Evolutionary conservation across 2,797 vertebrate genomes (phyloP).

Genomic region (Acanthurus tractus): DNA sequence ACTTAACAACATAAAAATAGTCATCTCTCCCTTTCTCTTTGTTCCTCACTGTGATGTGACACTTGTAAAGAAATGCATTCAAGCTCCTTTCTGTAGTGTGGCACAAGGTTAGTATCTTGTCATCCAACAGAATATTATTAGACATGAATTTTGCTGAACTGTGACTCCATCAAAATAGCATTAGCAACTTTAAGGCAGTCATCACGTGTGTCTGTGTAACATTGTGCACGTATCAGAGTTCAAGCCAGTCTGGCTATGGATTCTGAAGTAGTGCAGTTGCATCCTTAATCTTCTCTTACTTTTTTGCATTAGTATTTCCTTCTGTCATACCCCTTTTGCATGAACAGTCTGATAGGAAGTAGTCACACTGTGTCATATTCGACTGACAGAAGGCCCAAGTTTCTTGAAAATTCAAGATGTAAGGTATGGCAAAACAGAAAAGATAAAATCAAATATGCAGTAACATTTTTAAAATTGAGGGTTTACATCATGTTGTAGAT

Average conservation of each 20-base stretch:
- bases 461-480: not conserved
- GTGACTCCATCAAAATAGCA: conserved; percentile 63
- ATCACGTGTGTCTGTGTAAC: not conserved
- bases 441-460: too few species aligned
- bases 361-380: not conserved
- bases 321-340: not conserved
- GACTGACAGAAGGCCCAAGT: not conserved
- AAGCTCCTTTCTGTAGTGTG: conserved; percentile 41
- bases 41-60: conserved; percentile 26
- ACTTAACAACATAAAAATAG: conserved; percentile 16
- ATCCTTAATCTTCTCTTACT: not conserved
- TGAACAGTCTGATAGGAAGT: conserved; percentile 9
- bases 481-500: not conserved
- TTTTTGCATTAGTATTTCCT: not conserved
- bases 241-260: not conserved
- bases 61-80: conserved; percentile 7
- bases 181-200: conserved; percentile 15
- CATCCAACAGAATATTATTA: conserved; percentile 69
- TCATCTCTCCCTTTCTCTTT: conserved; percentile 27
- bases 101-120: conserved; percentile 51
- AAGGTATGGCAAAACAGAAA: not conserved
- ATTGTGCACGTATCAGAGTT: not conserved
- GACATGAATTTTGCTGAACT: conserved; percentile 63
- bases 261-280: not conserved
- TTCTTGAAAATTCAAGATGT: not conserved